Conservation (phyloP, 2,888 invertebrate genomes). For the Cacoxenus indagator region DNA sequence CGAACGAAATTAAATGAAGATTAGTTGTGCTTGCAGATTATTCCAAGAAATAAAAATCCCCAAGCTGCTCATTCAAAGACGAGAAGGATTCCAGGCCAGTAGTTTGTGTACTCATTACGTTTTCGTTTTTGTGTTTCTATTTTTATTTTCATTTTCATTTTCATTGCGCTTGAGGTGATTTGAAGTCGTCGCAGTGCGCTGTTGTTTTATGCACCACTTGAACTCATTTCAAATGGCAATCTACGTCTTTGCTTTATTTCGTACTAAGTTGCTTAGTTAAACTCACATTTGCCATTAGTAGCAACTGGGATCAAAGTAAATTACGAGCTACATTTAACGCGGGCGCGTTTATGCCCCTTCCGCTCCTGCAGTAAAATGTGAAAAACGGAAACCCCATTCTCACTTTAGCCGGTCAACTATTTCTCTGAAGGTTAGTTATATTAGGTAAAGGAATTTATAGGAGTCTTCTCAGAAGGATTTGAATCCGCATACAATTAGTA, state of each 20-base stretch:
- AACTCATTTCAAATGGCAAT: slow-evolving; percentile 5
- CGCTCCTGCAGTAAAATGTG: not conserved
- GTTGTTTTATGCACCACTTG: slow-evolving; percentile 17
- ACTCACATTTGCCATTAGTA: slow-evolving; percentile 34
- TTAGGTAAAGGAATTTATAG: too few species aligned
- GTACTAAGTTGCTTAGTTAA: slow-evolving; percentile 24
- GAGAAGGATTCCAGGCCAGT: slow-evolving; percentile 20
- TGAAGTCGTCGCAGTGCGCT: slow-evolving; percentile 29
- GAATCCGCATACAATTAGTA: too few species aligned
- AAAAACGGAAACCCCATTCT: not conserved
- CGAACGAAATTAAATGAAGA: slow-evolving; percentile 68
- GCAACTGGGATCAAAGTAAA: slow-evolving; percentile 46
- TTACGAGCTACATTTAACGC: slow-evolving; percentile 61
- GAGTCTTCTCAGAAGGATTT: too few species aligned
- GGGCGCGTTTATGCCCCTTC: not conserved
- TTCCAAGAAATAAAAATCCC: slow-evolving; percentile 64
- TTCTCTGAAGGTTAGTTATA: too few species aligned
- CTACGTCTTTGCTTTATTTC: not conserved
- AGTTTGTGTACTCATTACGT: slow-evolving; percentile 44
- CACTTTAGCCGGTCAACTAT: too few species aligned
- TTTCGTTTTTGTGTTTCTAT: slow-evolving; percentile 44
- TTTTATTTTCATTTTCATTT: slow-evolving; percentile 36
- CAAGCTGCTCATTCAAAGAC: slow-evolving; percentile 33
- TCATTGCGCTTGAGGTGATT: slow-evolving; percentile 62
- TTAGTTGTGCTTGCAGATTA: slow-evolving; percentile 62